These are phyloP conservation scores for Periophthalmus magnuspinnatus DNA, from an alignment of 2,797 vertebrate genomes.

Conservation along the genomic window DNA sequence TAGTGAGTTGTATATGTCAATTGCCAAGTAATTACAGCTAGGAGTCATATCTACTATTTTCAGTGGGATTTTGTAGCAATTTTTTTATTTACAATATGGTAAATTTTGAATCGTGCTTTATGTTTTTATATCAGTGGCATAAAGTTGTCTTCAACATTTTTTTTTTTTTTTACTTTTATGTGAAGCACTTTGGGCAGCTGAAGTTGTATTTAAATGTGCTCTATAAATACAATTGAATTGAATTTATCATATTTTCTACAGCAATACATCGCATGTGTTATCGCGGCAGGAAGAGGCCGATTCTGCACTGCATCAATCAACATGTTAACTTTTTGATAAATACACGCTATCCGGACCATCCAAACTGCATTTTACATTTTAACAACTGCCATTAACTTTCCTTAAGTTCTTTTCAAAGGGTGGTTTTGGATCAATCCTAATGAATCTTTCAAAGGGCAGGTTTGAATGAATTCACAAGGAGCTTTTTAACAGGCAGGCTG, in stretches of 20 bases:
- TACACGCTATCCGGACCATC: slow-evolving; percentile 48
- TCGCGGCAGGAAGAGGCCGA: neutral
- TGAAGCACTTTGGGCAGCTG: too few species aligned
- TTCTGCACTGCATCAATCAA: slow-evolving; percentile 58
- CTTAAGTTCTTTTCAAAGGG: slow-evolving; percentile 68
- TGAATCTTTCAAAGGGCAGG: slow-evolving; percentile 73
- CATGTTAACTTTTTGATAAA: slow-evolving; percentile 68
- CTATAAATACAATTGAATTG: too few species aligned
- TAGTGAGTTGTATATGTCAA: too few species aligned
- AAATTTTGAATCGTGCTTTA: too few species aligned
- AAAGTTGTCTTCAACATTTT: too few species aligned
- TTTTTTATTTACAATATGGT: neutral
- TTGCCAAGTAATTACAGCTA: neutral
- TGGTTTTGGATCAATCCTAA: slow-evolving; percentile 73
- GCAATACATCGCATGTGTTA: neutral
- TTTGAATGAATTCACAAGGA: slow-evolving; percentile 66
- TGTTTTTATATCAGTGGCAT: too few species aligned
- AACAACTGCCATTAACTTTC: slow-evolving; percentile 65
- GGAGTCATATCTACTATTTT: neutral
- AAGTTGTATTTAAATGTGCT: too few species aligned
- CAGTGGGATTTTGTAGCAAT: neutral
- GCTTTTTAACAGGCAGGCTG: slow-evolving; percentile 66
- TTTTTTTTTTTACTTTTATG: too few species aligned
- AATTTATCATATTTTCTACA: neutral
- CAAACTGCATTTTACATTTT: slow-evolving; percentile 40